Base-by-base conservation (phyloP, 2,888 invertebrate genomes). In the Neoaliturus tenellus region DNA sequence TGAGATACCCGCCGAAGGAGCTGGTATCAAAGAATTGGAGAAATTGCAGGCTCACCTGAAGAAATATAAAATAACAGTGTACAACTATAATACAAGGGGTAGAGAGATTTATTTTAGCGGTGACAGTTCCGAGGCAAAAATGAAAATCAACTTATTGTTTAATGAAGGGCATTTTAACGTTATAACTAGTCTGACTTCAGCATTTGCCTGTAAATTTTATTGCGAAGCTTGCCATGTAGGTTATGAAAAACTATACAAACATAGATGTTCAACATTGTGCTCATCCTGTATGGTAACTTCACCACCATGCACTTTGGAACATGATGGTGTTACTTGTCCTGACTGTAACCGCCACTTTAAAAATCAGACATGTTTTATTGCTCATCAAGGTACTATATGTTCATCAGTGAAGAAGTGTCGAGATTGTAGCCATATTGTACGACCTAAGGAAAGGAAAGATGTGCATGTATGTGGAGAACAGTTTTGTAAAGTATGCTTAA, bases 141-240 rank as follows among this genome's bases (percentile, higher is more conserved):
- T 48, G 8, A 73, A 73, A 33, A 44, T 88, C 17, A 88, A 88
- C 85, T 82, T 88, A 20, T 25, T 88, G 0, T 85, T 85, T 81
- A 83, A 86, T 48, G 35, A 87, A 4, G 73, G 83, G 10, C 88
- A 85, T 31, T 85, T 83, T 62, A 88, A 88, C 71, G 87, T 88
- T 1, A 87, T 88, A 17, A 86, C 83, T 0, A 87, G 86, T 44
- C 73, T 88, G 12, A 88, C 88, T 5, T 85, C 87, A 6, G 86
- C 87, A 6, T 88, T 88, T 69, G 83, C 83, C 10, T 86, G 86
- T 44, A 41, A 10, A 0, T 89, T 88, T 84, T 88, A 82, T 75
- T 89, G 88, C 80, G 87, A 87, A 73, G 35, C 55, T 39, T 88
- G 88, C 80, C 85, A 87, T 62, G 80, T 83, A 10, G 85, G 87